These are phyloP conservation scores for Eptatretus atami DNA, from an alignment of 2,797 vertebrate species.

Conservation along the genomic window DNA sequence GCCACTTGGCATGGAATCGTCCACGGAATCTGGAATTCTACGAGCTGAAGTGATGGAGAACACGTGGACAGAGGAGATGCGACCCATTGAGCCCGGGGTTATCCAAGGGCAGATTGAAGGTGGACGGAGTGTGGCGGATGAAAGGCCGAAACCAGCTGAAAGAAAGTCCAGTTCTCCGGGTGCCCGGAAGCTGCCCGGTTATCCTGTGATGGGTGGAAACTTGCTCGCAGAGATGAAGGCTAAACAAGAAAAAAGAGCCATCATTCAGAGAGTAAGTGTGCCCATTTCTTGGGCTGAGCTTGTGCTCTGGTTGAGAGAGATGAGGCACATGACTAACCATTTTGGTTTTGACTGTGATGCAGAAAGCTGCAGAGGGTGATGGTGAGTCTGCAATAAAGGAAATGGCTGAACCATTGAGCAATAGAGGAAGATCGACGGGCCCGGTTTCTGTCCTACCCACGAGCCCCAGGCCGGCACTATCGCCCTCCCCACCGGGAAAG, in stretches of 20 bases:
- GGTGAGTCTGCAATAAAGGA: too few species aligned
- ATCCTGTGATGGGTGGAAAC: constrained; percentile 68
- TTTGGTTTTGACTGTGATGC: too few species aligned
- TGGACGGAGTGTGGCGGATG: constrained; percentile 41
- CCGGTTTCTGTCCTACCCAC: neutral
- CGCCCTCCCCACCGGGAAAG: neutral
- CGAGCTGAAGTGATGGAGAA: constrained; percentile 18
- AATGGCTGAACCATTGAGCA: too few species aligned
- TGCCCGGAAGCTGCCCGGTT: constrained; percentile 28
- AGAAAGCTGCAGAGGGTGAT: too few species aligned
- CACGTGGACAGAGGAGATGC: constrained; percentile 20
- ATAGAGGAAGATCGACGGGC: neutral
- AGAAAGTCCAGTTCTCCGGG: constrained; percentile 48
- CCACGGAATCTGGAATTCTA: constrained; percentile 18
- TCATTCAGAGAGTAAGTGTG: constrained; percentile 12
- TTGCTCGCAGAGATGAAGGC: constrained; percentile 87
- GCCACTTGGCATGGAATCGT: constrained; percentile 17
- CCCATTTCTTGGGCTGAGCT: too few species aligned
- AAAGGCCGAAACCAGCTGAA: constrained; percentile 7
- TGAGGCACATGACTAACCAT: too few species aligned
- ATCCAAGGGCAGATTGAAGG: constrained; percentile 38
- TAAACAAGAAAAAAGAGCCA: constrained; percentile 62
- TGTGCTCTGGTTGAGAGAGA: too few species aligned
- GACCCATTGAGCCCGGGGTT: constrained; percentile 14
- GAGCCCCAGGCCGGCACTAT: neutral